Evolutionary conservation across 2,113 vertebrate species (phyloP), one percentile per base, ranked within the genome.

Genomic region (Sinocyclocheilus rhinocerous): DNA sequence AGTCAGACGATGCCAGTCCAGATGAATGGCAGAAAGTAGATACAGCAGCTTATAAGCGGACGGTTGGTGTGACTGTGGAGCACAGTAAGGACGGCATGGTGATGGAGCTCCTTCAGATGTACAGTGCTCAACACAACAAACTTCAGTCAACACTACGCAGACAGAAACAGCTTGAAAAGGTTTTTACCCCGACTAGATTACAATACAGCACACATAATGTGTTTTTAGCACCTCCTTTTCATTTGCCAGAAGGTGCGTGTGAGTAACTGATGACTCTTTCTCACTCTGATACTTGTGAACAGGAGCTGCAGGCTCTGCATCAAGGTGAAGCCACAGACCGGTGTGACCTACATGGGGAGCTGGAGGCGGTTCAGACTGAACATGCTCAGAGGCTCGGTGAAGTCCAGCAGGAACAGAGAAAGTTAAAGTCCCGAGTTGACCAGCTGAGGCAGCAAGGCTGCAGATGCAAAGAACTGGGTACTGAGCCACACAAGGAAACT

Each of bases 111-210:
- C 94, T 96, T 92, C 96, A 94, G 91, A 96, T 95, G 76, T 97
- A 96, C 26, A 90, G 94, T 76, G 95, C 94, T 83, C 96, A 97
- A 87, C 96, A 97, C 85, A 95, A 97, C 75, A 96, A 95, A 82
- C 91, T 97, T 0, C 95, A 95, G 83, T 91, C 90, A 6, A 96
- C 96, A 88, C 87, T 96, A 88, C 92, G 94, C 88, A 95, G 95
- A 91, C 96, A 97, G 55, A 95, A 95, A 87, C 96, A 96, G 88
- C 95, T 97, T 81, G 95, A 96, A 89, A 95, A 96, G 96, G 96
- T 96, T 95, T 87, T 69, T 5, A 81, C 83, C 81, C 24, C 1
- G 10, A 1, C 48, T 82, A 24, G 12, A 36, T 57, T 29, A 26
- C 15, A 20, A 72, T 76, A 36, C 55, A 76, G 69, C 29, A 36